Conservation (phyloP, 2,797 vertebrate genomes). For the Scomberomorus guttatus region DNA sequence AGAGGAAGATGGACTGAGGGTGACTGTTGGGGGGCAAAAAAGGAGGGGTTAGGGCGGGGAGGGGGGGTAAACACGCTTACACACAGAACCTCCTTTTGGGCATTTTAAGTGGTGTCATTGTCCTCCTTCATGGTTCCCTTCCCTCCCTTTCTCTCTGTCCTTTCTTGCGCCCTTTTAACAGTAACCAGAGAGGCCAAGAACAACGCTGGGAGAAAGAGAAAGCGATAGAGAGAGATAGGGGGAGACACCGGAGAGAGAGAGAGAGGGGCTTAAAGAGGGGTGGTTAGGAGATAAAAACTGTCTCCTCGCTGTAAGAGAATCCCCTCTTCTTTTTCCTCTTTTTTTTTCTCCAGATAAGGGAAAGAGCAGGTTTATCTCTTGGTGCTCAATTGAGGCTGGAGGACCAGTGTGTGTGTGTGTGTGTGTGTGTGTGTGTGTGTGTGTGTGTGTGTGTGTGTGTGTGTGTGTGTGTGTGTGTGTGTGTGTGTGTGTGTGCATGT, state of each 20-base stretch:
- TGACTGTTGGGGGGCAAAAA: conserved; percentile 22
- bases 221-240: conserved; percentile 42
- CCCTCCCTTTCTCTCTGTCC: conserved; percentile 67
- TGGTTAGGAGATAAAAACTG: conserved; percentile 77
- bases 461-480: conserved; percentile 52
- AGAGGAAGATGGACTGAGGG: conserved; percentile 37
- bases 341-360: conserved; percentile 63
- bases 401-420: conserved; percentile 60
- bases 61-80: conserved; percentile 63
- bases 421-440: conserved; percentile 48
- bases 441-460: conserved; percentile 41
- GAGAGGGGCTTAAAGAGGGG: conserved; percentile 57
- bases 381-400: conserved; percentile 69
- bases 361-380: conserved; percentile 75
- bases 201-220: conserved; percentile 60
- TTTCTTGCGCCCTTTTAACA: conserved; percentile 78
- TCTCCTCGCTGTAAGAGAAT: conserved; percentile 82
- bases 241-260: conserved; percentile 25
- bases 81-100: conserved; percentile 67
- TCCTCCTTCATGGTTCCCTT: conserved; percentile 70
- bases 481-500: conserved; percentile 40
- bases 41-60: not conserved
- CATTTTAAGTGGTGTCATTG: conserved; percentile 79
- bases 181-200: conserved; percentile 78
- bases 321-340: conserved; percentile 62